Evolutionary conservation across 1,140 invertebrate species (phyloP).

Genomic region (Sinella curviseta): DNA sequence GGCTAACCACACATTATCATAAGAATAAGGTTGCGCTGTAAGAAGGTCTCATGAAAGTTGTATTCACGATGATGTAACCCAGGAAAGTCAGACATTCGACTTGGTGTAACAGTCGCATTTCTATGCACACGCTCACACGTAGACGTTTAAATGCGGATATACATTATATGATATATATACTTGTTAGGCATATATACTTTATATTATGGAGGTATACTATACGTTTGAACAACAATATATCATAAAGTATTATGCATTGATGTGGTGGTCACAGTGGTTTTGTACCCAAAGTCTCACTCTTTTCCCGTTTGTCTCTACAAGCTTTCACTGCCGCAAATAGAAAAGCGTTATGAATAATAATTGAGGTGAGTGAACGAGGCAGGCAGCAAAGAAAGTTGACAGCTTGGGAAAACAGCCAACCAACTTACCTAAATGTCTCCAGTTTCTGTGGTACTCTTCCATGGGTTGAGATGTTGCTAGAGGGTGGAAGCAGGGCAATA

Average conservation of each 20-base stretch:
- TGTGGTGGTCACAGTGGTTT: background rate
- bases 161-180: background rate
- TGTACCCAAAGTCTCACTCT: background rate
- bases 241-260: background rate
- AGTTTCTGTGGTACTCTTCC: slow-evolving; percentile 44
- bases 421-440: slow-evolving; percentile 47
- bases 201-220: no score
- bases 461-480: slow-evolving; percentile 39
- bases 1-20: slow-evolving; percentile 23
- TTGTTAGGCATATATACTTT: background rate
- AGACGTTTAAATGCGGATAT: background rate
- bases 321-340: slow-evolving; percentile 9
- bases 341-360: slow-evolving; percentile 27
- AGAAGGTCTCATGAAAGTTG: background rate
- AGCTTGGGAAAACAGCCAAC: background rate
- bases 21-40: background rate
- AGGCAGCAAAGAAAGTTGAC: slow-evolving; percentile 14
- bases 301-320: background rate
- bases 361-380: background rate
- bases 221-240: background rate
- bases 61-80: background rate
- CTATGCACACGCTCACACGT: background rate
- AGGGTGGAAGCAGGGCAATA: slow-evolving; percentile 44
- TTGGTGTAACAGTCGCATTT: background rate
- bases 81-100: background rate